Evolutionary conservation across 2,888 invertebrate genomes (phyloP).

Genomic region (Philhelius pedissequus): DNA sequence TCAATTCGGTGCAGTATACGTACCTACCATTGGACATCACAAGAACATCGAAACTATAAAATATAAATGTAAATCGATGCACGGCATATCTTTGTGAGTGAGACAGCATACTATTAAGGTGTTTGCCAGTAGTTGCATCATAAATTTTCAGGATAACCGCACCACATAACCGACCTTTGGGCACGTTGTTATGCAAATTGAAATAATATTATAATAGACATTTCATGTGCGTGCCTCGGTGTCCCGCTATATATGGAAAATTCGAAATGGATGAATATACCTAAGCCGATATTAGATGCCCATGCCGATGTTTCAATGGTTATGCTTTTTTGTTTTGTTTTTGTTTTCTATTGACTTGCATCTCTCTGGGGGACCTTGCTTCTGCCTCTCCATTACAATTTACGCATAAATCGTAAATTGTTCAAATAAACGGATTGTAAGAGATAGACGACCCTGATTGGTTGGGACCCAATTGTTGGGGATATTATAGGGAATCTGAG

Average conservation of each 20-base stretch:
- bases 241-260: slow-evolving; percentile 16
- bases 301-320: neutral
- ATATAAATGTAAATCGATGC: neutral
- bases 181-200: slow-evolving; percentile 66
- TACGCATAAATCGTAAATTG: slow-evolving; percentile 67
- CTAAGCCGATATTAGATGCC: neutral
- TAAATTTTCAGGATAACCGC: slow-evolving; percentile 26
- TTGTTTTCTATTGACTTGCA: slow-evolving; percentile 35
- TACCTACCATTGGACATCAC: neutral
- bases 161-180: slow-evolving; percentile 26
- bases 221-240: slow-evolving; percentile 53
- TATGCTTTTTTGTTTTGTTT: slow-evolving; percentile 8
- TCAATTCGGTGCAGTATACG: slow-evolving; percentile 41
- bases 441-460: slow-evolving; percentile 5
- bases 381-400: slow-evolving; percentile 47
- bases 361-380: slow-evolving; percentile 20
- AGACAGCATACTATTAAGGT: slow-evolving; percentile 19
- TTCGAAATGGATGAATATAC: neutral
- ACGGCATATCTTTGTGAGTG: neutral
- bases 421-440: slow-evolving; percentile 57
- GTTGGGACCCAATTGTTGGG: neutral
- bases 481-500: neutral
- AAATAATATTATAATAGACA: slow-evolving; percentile 67
- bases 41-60: slow-evolving; percentile 1
- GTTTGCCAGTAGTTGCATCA: slow-evolving; percentile 28